phyloP scores from a whole-genome alignment of 2,797 vertebrate species.

The Microctenopoma steveboyesi region DNA sequence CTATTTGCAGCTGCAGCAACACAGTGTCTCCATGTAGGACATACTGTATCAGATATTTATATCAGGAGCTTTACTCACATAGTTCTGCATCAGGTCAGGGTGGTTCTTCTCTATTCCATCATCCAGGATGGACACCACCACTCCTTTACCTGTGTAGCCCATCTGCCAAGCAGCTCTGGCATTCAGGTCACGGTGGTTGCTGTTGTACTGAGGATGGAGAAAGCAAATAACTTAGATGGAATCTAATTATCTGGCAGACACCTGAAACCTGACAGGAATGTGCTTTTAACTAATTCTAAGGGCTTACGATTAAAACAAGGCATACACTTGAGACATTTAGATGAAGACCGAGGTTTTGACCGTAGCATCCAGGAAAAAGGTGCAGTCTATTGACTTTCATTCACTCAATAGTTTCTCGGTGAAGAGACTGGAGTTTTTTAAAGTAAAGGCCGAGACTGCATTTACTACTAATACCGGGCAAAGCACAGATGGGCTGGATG shows the following conservation, averaged over 20 bases:
- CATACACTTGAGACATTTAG: conserved; percentile 20
- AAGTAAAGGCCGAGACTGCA: neutral
- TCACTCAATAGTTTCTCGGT: conserved; percentile 9
- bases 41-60: neutral
- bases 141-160: conserved; percentile 93
- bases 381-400: conserved; percentile 25
- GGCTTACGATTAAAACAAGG: neutral
- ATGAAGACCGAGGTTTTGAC: conserved; percentile 23
- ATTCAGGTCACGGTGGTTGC: conserved; percentile 91
- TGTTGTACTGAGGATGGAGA: conserved; percentile 85
- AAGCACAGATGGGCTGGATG: conserved; percentile 17
- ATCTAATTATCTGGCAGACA: conserved; percentile 42
- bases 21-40: neutral
- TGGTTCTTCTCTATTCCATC: conserved; percentile 99
- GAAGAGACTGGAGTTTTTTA: neutral
- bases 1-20: neutral
- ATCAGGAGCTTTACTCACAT: conserved; percentile 67
- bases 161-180: conserved; percentile 94
- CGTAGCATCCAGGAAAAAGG: conserved; percentile 4
- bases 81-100: conserved; percentile 88
- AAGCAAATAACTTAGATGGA: conserved; percentile 49
- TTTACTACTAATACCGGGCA: conserved; percentile 39
- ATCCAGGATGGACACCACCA: conserved; percentile 97
- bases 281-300: conserved; percentile 29
- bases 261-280: conserved; percentile 18